Percentiles rank a stretch among this genome's conserved stretches.
phyloP scores from a whole-genome alignment of 2,113 vertebrate genomes.

The Phaethornis superciliosus region DNA sequence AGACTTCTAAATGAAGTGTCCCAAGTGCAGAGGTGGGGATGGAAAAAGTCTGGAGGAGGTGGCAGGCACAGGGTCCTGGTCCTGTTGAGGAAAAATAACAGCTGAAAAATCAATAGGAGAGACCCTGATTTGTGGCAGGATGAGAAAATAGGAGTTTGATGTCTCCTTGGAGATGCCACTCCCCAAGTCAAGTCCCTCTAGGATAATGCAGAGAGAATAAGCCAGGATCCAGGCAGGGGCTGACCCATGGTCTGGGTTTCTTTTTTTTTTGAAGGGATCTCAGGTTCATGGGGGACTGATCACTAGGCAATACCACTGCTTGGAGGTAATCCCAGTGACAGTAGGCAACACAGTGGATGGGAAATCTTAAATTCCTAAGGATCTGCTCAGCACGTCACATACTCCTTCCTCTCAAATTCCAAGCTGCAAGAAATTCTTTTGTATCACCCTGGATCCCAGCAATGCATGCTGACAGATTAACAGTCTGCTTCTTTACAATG shows the following conservation, averaged over 20 bases:
- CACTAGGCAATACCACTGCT: not conserved
- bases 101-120: not conserved
- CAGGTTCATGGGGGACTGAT: not conserved
- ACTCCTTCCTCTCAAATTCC: not conserved
- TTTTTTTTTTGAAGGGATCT: not conserved
- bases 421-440: not conserved
- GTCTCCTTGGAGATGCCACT: not conserved
- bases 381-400: not conserved
- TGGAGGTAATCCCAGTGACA: not conserved
- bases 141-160: not conserved
- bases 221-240: not conserved
- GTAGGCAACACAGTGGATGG: not conserved
- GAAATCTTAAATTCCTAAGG: not conserved
- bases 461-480: constrained; percentile 32
- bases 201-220: not conserved
- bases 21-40: rapidly evolving
- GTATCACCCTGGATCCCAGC: not conserved
- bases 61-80: not conserved
- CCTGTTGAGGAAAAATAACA: not conserved
- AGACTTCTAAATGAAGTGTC: not conserved
- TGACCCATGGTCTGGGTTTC: not conserved
- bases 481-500: not conserved
- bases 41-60: not conserved
- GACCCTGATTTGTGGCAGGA: not conserved
- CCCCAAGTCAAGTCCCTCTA: not conserved